Base-by-base conservation (phyloP, 2,888 invertebrate genomes). In the Calephelis perditalis region DNA sequence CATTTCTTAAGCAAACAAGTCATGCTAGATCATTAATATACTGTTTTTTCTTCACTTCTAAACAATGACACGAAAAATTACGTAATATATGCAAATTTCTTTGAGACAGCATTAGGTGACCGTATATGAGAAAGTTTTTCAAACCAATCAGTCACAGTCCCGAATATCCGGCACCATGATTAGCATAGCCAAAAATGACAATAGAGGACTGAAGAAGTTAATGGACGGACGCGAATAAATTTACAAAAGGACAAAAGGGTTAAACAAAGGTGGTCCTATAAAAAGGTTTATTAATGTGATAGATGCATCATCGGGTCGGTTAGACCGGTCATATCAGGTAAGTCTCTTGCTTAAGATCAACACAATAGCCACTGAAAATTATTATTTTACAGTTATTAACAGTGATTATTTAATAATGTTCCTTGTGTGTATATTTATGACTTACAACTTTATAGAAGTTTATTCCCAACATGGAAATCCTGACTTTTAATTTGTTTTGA, bases 171-270 rank as follows among this genome's bases (percentile, higher is more conserved):
- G 74, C 65, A 49, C 71, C 70, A 66, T 65, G 74, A 87, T 87
- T 86, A 81, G 77, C 86, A 85, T 85, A 85, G 74, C 81, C 82
- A 78, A 82, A 86, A 81, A 82, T 84, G 73, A 89, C 89, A 88
- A 88, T 80, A 75, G 76, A 68, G 63, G 70, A 70, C 78, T 77
- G 75, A 79, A 83, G 81, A 78, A 84, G 78, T 84, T 87, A 86
- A 87, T 86, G 83, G 78, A 77, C 77, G 73, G 72, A 71, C 79
- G 74, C 81, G 83, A 75, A 85, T 84, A 87, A 86, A 84, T 83
- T 78, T 71, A 71, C 71, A 67, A 69, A 65, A 63, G 63, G 73
- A 82, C 82, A 83, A 86, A 79, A 79, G 87, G 84, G 80, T 82
- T 84, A 89, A 81, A 88, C 87, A 89, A 89, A 80, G 77, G 76